Percentiles rank a stretch among this genome's conserved stretches.
Evolutionary conservation across 2,797 vertebrate species (phyloP).

Genomic region (Smutsia temminckii): DNA sequence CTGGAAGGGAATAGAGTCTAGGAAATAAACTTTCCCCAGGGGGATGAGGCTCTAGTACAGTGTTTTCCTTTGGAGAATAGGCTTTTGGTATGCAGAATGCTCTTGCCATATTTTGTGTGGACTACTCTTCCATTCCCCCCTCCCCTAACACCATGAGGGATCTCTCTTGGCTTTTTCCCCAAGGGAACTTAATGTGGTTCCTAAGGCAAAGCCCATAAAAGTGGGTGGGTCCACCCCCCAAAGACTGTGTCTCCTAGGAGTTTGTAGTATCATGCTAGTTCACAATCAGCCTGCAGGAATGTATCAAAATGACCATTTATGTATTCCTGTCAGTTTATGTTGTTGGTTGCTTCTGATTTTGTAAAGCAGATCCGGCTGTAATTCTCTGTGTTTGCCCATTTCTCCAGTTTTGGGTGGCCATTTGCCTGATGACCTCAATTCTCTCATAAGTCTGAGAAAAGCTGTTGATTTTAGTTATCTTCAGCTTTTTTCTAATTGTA

Average conservation of each 20-base stretch:
- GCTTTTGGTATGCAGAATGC: not conserved
- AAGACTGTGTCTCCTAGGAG: not conserved
- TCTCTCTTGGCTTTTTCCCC: not conserved
- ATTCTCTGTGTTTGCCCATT: not conserved
- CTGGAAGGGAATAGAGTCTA: not conserved
- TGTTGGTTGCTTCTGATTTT: not conserved
- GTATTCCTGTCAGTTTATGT: not conserved
- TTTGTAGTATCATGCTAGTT: not conserved
- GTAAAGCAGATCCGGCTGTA: not conserved
- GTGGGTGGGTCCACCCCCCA: accelerated
- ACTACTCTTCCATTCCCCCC: not conserved
- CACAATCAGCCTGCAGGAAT: not conserved
- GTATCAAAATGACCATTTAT: not conserved
- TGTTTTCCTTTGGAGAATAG: not conserved
- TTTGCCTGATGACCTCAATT: not conserved
- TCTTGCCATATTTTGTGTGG: not conserved
- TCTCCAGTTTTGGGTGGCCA: not conserved
- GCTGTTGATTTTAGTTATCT: not conserved
- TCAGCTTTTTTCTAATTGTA: not conserved
- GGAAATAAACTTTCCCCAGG: not conserved
- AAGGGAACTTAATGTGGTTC: not conserved
- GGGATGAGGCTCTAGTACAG: not conserved
- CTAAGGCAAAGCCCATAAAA: not conserved
- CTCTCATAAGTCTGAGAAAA: not conserved
- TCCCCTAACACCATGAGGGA: no score